These are phyloP conservation scores for Brachypodius melanocephalos DNA, from an alignment of 2,113 vertebrate species.

Conservation along the genomic window DNA sequence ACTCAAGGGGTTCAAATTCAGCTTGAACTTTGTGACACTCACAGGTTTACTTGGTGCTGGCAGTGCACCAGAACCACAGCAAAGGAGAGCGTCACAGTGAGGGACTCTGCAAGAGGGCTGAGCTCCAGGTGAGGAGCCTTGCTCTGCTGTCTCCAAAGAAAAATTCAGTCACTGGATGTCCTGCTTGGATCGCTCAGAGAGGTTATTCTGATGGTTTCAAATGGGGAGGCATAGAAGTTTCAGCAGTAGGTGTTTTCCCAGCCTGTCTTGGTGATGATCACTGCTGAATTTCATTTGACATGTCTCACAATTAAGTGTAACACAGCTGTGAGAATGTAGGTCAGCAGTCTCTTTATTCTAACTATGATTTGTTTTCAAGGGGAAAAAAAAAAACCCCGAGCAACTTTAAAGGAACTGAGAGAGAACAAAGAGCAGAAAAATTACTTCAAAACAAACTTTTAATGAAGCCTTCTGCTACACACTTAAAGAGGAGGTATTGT, in stretches of 20 bases:
- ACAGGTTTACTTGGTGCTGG: neutral
- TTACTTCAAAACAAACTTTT: conserved; percentile 21
- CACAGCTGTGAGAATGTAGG: conserved; percentile 35
- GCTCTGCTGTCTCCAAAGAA: neutral
- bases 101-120: neutral
- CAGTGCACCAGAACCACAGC: neutral
- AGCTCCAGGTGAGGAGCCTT: neutral
- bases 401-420: conserved; percentile 14
- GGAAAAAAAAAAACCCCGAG: neutral
- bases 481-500: neutral
- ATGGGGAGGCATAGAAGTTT: neutral
- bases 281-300: neutral
- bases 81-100: neutral
- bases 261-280: neutral
- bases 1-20: neutral
- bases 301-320: neutral
- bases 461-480: conserved; percentile 3
- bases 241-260: neutral
- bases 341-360: neutral
- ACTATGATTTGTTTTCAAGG: conserved; percentile 32
- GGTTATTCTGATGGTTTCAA: neutral
- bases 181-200: neutral
- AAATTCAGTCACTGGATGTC: neutral
- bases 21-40: neutral
- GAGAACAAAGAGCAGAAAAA: conserved; percentile 43